Percentiles rank a stretch among this genome's conserved stretches.
Evolutionary conservation across 2,888 invertebrate species (phyloP).

Genomic region (Ceraclea dissimilis): DNA sequence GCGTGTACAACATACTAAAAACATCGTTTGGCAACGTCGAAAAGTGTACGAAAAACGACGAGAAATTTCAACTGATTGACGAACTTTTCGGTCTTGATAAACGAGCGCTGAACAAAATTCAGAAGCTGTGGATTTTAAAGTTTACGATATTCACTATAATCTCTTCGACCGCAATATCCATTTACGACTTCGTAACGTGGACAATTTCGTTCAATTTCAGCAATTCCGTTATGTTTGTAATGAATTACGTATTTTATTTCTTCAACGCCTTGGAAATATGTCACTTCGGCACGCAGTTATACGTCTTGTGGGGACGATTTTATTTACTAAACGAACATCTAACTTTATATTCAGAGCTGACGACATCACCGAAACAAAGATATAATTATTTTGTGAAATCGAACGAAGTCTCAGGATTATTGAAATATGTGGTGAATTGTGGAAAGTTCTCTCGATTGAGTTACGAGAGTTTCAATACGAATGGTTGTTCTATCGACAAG

Average conservation of each 20-base stretch:
- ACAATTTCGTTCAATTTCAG: neutral
- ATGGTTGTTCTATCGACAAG: conserved; percentile 3
- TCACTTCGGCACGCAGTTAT: conserved; percentile 5
- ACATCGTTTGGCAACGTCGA: neutral
- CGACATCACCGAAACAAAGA: no score
- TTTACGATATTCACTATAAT: neutral
- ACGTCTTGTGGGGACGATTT: conserved; percentile 12
- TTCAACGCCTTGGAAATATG: conserved; percentile 5
- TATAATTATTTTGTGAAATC: neutral
- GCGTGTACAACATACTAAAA: conserved; percentile 5
- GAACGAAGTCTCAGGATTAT: neutral
- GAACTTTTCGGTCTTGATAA: conserved; percentile 8
- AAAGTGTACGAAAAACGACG: neutral
- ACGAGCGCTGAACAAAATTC: neutral
- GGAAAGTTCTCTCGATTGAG: neutral
- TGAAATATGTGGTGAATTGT: conserved; percentile 1
- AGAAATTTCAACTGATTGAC: conserved; percentile 6
- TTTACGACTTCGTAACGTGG: conserved; percentile 14
- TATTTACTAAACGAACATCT: conserved; percentile 10
- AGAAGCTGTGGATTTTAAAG: conserved; percentile 3
- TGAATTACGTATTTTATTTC: conserved; percentile 8
- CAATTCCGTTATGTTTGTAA: neutral
- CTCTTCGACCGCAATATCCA: neutral
- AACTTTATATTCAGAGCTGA: neutral
- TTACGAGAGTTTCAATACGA: neutral